These are phyloP conservation scores for Orthosia gothica DNA, from an alignment of 2,888 invertebrate genomes.

Conservation along the genomic window DNA sequence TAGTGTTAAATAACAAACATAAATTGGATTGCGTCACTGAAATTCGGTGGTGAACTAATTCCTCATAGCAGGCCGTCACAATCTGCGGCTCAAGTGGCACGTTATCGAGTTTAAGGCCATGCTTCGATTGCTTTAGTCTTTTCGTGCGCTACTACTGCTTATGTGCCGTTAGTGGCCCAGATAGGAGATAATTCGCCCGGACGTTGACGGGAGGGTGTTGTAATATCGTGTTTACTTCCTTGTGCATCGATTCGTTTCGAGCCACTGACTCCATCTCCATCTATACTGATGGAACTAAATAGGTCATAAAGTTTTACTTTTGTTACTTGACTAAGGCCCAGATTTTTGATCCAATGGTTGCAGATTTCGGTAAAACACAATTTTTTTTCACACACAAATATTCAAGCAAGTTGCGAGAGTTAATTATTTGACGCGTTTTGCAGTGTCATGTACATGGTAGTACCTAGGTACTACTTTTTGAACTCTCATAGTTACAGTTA, in stretches of 20 bases:
- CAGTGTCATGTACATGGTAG: background rate
- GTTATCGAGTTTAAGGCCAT: slow-evolving; percentile 77
- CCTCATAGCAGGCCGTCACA: slow-evolving; percentile 48
- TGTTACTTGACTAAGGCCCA: slow-evolving; percentile 12
- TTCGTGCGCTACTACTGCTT: slow-evolving; percentile 82
- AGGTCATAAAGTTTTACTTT: slow-evolving; percentile 30
- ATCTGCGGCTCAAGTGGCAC: slow-evolving; percentile 58
- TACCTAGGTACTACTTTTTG: background rate
- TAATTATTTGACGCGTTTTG: background rate
- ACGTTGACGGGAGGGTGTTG: slow-evolving; percentile 76
- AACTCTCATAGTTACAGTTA: background rate
- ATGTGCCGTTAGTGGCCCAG: slow-evolving; percentile 87
- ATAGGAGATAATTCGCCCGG: slow-evolving; percentile 82
- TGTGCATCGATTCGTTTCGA: slow-evolving; percentile 62
- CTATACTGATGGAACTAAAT: slow-evolving; percentile 28
- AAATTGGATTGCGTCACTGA: slow-evolving; percentile 47
- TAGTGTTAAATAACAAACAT: slow-evolving; percentile 35
- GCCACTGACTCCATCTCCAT: slow-evolving; percentile 47
- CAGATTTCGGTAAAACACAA: no score
- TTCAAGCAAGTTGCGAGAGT: no score
- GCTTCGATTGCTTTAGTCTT: slow-evolving; percentile 77
- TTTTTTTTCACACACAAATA: no score
- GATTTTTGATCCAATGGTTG: no score
- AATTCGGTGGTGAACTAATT: slow-evolving; percentile 54
- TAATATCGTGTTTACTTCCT: slow-evolving; percentile 74